Evolutionary conservation across 2,113 vertebrate genomes (phyloP).

Genomic region (Erythrocercus mccallii): DNA sequence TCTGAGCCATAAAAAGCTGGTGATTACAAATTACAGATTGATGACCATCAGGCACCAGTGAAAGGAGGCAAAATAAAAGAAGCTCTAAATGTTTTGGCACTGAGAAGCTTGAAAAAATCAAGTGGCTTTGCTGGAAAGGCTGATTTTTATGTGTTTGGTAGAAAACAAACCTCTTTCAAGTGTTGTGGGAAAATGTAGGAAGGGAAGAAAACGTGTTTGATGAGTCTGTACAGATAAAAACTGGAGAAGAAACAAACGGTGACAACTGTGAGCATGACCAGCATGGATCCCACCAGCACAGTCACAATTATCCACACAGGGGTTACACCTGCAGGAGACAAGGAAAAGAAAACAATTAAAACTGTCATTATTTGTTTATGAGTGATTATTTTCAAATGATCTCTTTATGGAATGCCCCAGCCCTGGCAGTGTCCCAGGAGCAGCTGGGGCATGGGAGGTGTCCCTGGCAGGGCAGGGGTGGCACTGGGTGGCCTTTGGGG

Average conservation of each 20-base stretch:
- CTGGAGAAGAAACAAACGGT: neutral
- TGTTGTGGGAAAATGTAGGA: constrained; percentile 69
- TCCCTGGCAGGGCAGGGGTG: neutral
- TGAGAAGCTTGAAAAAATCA: neutral
- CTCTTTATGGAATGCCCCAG: rapidly evolving
- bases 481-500: rapidly evolving
- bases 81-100: neutral
- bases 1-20: neutral
- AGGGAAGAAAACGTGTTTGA: constrained; percentile 47
- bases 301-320: constrained; percentile 49
- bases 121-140: neutral
- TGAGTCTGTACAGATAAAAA: constrained; percentile 44
- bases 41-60: neutral
- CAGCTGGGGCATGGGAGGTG: neutral
- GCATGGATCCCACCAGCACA: constrained; percentile 6
- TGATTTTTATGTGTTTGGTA: neutral
- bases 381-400: neutral
- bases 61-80: neutral
- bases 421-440: rapidly evolving
- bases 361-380: neutral
- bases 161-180: constrained; percentile 75
- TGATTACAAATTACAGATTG: neutral
- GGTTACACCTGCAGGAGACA: constrained; percentile 34
- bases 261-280: neutral
- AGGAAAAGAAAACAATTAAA: neutral